Evolutionary conservation across 2,888 invertebrate genomes (phyloP).

Genomic region (Neocrepidodera transversa): DNA sequence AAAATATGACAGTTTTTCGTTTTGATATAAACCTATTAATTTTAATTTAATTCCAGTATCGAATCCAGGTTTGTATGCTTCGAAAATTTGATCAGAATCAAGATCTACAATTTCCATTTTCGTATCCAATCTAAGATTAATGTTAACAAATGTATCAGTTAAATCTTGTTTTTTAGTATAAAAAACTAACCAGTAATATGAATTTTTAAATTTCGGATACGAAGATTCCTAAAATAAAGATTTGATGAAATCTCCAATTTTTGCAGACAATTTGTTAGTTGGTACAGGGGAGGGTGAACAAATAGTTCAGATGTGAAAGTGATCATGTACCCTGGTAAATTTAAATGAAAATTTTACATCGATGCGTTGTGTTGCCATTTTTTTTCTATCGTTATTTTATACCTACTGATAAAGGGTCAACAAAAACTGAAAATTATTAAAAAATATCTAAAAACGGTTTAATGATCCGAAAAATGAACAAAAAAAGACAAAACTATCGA

Average conservation of each 20-base stretch:
- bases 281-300: too few relatives aligned
- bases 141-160: constrained; percentile 24
- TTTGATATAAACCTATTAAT: constrained; percentile 1
- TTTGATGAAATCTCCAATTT: neutral
- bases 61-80: constrained; percentile 45
- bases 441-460: too few relatives aligned
- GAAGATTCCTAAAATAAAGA: neutral
- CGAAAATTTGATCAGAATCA: constrained; percentile 36
- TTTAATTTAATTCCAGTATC: constrained; percentile 27
- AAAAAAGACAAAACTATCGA: too few relatives aligned
- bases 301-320: too few relatives aligned
- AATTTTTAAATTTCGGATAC: neutral
- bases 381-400: too few relatives aligned
- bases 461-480: too few relatives aligned
- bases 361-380: neutral
- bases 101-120: constrained; percentile 38
- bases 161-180: neutral
- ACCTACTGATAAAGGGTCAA: too few relatives aligned
- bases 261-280: too few relatives aligned
- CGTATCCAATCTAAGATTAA: constrained; percentile 43
- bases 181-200: constrained; percentile 1
- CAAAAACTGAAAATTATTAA: too few relatives aligned
- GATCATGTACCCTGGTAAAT: neutral
- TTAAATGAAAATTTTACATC: neutral
- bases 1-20: constrained; percentile 2